Evolutionary conservation across 2,888 invertebrate genomes (phyloP), one percentile per base, ranked within the genome.

Genomic region (Brachypalpus laphriformis): DNA sequence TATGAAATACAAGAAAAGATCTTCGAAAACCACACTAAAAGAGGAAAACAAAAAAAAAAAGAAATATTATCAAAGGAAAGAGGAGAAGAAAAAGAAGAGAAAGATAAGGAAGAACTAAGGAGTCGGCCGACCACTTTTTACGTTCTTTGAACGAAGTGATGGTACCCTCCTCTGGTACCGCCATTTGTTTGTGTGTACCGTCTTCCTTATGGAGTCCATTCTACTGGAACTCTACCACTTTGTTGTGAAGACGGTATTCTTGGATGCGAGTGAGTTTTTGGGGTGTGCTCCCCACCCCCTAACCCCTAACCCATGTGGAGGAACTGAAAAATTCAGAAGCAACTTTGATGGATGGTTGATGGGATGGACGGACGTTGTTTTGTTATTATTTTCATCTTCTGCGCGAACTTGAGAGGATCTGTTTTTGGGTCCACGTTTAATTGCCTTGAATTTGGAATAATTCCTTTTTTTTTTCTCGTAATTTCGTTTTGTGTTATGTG

Each of bases 111-210:
- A 71, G 75, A 75, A 80, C 80, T 65, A 83, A 83, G 20, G 68
- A 83, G 78, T 80, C 80, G 70, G 75, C 83, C 80, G 83, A 80
- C 80, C 70, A 80, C 80, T 75, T 75, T 68, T 74, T 71, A 68
- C 45, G 68, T 70, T 80, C 68, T 65, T 65, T 77, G 51, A 76
- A 45, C 65, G 68, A 82, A 71, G 76, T 77, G 76, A 76, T 71
- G n/a, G 70, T 54, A 59, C 45, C 18, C 34, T 25, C n/a, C 59
- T 70, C 11, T 14, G 16, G 65, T 42, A 68, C 37, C 57, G 25
- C 51, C 45, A 54, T 72, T 71, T 77, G 65, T 81, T 75, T 75
- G 71, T 82, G 51, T 82, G 57, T 72, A 70, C 74, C 78, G 74
- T 85, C 75, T 51, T 81, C 47, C 51, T 59, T 75, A 71, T 75